phyloP scores from a whole-genome alignment of 2,797 vertebrate species.

The Gila robusta region DNA sequence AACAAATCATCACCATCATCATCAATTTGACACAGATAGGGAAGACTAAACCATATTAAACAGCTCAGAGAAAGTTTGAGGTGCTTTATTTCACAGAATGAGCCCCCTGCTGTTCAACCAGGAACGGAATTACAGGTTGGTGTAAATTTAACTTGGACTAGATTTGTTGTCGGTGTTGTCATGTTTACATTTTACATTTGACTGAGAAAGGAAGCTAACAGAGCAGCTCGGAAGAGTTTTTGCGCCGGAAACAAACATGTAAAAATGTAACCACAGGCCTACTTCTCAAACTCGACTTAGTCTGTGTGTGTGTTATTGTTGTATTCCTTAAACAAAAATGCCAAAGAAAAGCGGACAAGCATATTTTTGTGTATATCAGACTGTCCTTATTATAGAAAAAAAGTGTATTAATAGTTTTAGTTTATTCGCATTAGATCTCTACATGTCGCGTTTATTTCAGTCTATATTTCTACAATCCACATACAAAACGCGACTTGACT shows the following conservation, averaged over 20 bases:
- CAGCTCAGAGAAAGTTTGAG: constrained; percentile 13
- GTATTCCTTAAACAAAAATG: not conserved
- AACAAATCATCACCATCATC: not conserved
- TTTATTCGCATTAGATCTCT: not conserved
- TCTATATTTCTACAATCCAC: not conserved
- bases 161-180: constrained; percentile 2
- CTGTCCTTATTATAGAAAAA: not conserved
- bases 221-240: not conserved
- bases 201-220: constrained; percentile 18
- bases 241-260: constrained; percentile 13
- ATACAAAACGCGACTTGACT: not conserved
- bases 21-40: constrained; percentile 25
- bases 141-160: constrained; percentile 38
- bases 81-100: constrained; percentile 22
- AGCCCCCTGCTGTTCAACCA: constrained; percentile 49
- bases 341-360: not conserved
- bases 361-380: not conserved
- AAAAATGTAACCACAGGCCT: not conserved
- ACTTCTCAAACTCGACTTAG: not conserved
- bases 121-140: constrained; percentile 32
- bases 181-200: constrained; percentile 18
- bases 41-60: constrained; percentile 30
- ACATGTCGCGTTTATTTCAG: not conserved
- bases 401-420: not conserved
- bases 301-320: not conserved